Conservation (phyloP, 2,888 invertebrate species). For the Creontiades dilutus region DNA sequence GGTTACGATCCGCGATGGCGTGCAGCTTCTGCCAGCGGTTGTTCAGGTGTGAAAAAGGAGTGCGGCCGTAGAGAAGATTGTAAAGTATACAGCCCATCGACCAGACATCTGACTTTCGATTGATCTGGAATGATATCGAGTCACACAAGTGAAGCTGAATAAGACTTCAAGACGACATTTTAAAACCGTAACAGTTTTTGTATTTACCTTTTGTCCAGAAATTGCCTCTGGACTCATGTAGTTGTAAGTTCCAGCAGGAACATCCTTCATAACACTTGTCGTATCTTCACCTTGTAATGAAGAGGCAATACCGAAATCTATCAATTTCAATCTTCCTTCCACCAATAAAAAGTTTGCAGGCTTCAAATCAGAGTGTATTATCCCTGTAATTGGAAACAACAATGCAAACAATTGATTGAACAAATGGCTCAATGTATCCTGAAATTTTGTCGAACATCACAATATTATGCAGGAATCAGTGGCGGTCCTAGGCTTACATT, state of each 20-base stretch:
- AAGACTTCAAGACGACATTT: too few species aligned
- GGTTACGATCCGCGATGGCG: conserved; percentile 86
- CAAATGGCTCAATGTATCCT: too few species aligned
- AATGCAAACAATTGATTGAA: background rate
- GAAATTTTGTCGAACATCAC: too few species aligned
- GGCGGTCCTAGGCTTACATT: too few species aligned
- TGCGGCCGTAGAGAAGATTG: conserved; percentile 91
- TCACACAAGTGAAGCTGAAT: too few species aligned
- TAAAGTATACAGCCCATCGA: conserved; percentile 98
- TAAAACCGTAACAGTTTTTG: too few species aligned
- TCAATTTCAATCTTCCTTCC: conserved; percentile 91
- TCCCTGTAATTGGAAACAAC: conserved; percentile 83
- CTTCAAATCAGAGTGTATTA: conserved; percentile 97
- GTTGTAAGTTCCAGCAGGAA: conserved; percentile 92
- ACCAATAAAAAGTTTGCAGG: conserved; percentile 97
- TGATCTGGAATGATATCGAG: conserved; percentile 82
- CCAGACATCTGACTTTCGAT: conserved; percentile 97
- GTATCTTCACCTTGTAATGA: conserved; percentile 92
- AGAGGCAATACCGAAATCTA: conserved; percentile 98
- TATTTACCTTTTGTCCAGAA: conserved; percentile 76
- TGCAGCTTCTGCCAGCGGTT: conserved; percentile 86
- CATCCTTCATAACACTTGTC: conserved; percentile 92
- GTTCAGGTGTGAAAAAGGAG: conserved; percentile 92
- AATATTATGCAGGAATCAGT: too few species aligned
- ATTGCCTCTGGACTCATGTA: conserved; percentile 98